Evolutionary conservation across 2,113 vertebrate species (phyloP), one percentile per base, ranked within the genome.

Genomic region (Aptenodytes patagonicus): DNA sequence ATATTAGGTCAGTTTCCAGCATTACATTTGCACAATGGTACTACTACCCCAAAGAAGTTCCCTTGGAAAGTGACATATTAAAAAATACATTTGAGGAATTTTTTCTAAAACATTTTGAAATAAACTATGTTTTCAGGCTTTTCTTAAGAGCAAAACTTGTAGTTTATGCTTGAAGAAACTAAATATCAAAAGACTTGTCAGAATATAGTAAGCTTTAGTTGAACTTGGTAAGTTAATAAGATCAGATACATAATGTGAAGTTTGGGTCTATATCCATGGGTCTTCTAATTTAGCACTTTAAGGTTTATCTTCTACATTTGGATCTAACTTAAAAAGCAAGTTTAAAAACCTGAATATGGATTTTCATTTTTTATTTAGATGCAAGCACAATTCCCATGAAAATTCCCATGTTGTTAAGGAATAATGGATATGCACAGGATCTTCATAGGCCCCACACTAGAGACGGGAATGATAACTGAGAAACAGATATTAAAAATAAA

Each of bases 391-490:
- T 46, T 87, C 10, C n/a, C 11, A 29, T 71, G 28, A 83, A 70
- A 87, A 65, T 42, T 16, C 42, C 42, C 42, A 42, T 46, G 13
- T 47, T 75, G 15, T 55, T 65, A 65, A 46, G 68, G 15, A 76
- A 31, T 55, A 60, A 65, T 40, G 32, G 31, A 38, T 75, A 60
- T n/a, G 11, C 16, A 65, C 26, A 65, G 17, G 22, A 15, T 86
- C 22, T 90, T 92, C n/a, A 55, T 7, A 68, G 25, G 4, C 5
- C 15, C 11, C 13, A 55, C 9, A 10, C 7, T 55, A 55, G 14
- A 87, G 14, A 40, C 4, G 2, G 3, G 4, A 80, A 55, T 24
- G 2, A 28, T 21, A 80, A 32, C 28, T 28, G 44, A 0, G 1
- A 79, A 88, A 64, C 8, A 65, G 8, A 40, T 47, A 46, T 28